Conservation (phyloP, 2,888 invertebrate genomes). For the Platerodrilus igneus region DNA sequence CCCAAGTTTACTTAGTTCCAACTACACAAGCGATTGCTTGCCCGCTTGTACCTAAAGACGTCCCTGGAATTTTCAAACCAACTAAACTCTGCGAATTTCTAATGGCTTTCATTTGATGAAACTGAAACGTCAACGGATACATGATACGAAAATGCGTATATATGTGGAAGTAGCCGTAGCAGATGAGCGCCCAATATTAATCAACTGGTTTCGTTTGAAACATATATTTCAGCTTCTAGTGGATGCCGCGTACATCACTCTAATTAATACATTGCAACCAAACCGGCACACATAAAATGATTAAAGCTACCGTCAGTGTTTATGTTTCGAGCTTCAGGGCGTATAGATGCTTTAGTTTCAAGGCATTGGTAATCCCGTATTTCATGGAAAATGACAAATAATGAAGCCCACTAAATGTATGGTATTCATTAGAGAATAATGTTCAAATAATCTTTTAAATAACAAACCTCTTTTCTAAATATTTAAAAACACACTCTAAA, state of each 20-base stretch:
- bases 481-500: no score
- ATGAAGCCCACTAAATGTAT: no score
- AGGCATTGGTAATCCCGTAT: conserved; percentile 23
- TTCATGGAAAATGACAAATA: no score
- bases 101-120: no score
- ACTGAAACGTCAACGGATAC: conserved; percentile 18
- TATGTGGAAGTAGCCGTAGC: conserved; percentile 29
- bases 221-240: conserved; percentile 26
- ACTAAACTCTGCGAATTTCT: no score
- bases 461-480: no score
- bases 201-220: conserved; percentile 36
- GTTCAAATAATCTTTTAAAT: no score
- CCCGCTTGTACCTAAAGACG: no score
- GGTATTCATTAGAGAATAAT: no score
- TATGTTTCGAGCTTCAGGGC: conserved; percentile 22
- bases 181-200: conserved; percentile 34
- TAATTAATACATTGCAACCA: conserved; percentile 47
- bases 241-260: conserved; percentile 41
- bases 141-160: conserved; percentile 39
- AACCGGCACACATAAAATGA: conserved; percentile 41
- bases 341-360: conserved; percentile 26
- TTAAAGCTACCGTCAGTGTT: conserved; percentile 35
- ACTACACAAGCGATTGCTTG: no score
- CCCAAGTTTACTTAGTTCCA: no score
- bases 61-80: no score